A percentile compares a stretch with the other conserved stretches of the same genome.
Conservation (phyloP, 1,140 invertebrate species). For the Armadillidium nasatum region DNA sequence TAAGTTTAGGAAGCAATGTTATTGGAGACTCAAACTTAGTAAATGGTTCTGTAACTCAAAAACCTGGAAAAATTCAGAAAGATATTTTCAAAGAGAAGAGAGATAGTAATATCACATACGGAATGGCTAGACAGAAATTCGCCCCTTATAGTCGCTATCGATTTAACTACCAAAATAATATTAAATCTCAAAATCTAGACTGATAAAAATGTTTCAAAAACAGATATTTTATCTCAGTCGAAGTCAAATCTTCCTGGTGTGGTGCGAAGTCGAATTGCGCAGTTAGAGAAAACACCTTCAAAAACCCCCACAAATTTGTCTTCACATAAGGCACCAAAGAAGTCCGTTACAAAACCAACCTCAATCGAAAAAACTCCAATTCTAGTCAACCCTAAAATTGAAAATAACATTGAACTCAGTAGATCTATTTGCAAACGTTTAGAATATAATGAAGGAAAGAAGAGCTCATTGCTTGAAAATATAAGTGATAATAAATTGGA, state of each 20-base stretch:
- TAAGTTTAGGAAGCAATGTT: background rate
- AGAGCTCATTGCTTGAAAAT: constrained; percentile 4
- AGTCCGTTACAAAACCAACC: constrained; percentile 33
- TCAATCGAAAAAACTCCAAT: constrained; percentile 41
- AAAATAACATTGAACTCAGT: constrained; percentile 37
- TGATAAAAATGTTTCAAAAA: background rate
- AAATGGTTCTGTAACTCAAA: background rate
- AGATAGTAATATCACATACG: constrained; percentile 36
- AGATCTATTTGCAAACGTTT: constrained; percentile 37
- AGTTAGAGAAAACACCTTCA: constrained; percentile 30
- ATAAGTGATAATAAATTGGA: constrained; percentile 14
- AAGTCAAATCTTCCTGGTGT: constrained; percentile 20
- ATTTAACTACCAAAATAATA: background rate
- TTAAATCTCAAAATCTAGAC: background rate
- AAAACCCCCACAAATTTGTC: background rate
- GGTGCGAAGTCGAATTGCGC: constrained; percentile 32
- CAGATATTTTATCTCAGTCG: background rate
- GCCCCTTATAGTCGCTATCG: constrained; percentile 26
- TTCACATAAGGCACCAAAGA: constrained; percentile 29
- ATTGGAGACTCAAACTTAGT: background rate
- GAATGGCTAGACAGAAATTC: constrained; percentile 42
- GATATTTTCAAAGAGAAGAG: constrained; percentile 18
- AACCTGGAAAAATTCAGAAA: background rate
- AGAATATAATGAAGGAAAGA: constrained; percentile 37
- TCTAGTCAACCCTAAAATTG: constrained; percentile 38